Evolutionary conservation across 2,797 vertebrate genomes (phyloP).

Genomic region (Clamator glandarius): DNA sequence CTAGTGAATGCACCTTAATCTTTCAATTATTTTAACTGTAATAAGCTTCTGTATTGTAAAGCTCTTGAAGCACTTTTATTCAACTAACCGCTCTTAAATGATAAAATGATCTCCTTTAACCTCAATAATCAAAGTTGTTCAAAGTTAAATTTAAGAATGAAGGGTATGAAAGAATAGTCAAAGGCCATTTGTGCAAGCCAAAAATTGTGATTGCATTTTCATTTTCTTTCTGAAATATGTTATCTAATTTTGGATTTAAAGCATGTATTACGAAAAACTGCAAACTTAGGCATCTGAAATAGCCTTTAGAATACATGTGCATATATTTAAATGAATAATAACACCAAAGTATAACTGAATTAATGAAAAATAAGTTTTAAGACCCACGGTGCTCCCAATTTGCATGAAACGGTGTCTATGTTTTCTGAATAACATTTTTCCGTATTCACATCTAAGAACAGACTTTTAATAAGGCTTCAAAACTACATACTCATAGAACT

Average conservation of each 20-base stretch:
- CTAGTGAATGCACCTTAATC: background rate
- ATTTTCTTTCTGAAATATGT: background rate
- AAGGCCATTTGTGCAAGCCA: background rate
- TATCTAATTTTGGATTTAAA: conserved; percentile 31
- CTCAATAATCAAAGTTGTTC: background rate
- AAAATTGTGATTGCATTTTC: background rate
- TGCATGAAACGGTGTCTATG: background rate
- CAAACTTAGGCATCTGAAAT: background rate
- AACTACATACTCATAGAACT: background rate
- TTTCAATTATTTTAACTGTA: conserved; percentile 21
- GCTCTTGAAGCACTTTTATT: background rate
- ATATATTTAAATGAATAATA: background rate
- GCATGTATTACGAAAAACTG: background rate
- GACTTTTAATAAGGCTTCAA: background rate
- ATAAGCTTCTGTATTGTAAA: background rate
- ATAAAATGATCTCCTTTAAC: background rate
- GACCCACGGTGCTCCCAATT: background rate
- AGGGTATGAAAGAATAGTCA: background rate
- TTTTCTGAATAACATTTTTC: background rate
- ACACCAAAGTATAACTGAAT: background rate
- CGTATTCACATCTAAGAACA: background rate
- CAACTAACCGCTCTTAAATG: background rate
- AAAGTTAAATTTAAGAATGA: background rate
- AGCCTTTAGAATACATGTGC: background rate
- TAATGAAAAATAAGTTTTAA: background rate